Evolutionary conservation across 35 echinoderm and acorn worm genomes (phyloP).

Genomic region (Stichopus chloronotus): DNA sequence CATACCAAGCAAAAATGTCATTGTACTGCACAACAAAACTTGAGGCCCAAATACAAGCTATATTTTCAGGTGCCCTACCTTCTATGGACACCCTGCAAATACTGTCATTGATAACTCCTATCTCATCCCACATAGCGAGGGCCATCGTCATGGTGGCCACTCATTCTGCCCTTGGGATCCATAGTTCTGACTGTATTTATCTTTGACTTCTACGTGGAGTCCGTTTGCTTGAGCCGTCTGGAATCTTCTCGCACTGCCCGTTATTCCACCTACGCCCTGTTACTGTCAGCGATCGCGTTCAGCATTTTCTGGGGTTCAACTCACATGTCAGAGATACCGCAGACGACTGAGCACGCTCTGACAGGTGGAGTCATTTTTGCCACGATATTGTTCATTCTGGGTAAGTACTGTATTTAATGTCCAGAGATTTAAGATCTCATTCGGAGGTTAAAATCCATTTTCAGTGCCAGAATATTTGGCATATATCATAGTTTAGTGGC

Average conservation of each 20-base stretch:
- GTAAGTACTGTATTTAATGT: constrained; percentile 63
- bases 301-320: constrained; percentile 29
- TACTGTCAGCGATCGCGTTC: constrained; percentile 63
- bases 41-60: no score
- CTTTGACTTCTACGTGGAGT: constrained; percentile 95
- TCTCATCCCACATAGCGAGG: constrained; percentile 49
- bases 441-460: no score
- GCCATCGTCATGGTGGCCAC: constrained; percentile 69
- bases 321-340: neutral
- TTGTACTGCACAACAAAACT: no score
- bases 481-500: no score
- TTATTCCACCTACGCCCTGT: constrained; percentile 70
- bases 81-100: neutral
- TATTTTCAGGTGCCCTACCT: no score
- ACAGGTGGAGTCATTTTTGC: constrained; percentile 90
- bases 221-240: constrained; percentile 72
- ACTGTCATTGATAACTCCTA: neutral
- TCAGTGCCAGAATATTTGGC: no score
- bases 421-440: no score
- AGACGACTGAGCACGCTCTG: constrained; percentile 73
- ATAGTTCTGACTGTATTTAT: constrained; percentile 85
- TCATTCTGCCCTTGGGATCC: constrained; percentile 74
- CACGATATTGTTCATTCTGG: constrained; percentile 80
- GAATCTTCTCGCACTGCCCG: constrained; percentile 79
- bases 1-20: no score